Conservation (phyloP, 1,140 invertebrate species). For the Sycobia sp. region DNA sequence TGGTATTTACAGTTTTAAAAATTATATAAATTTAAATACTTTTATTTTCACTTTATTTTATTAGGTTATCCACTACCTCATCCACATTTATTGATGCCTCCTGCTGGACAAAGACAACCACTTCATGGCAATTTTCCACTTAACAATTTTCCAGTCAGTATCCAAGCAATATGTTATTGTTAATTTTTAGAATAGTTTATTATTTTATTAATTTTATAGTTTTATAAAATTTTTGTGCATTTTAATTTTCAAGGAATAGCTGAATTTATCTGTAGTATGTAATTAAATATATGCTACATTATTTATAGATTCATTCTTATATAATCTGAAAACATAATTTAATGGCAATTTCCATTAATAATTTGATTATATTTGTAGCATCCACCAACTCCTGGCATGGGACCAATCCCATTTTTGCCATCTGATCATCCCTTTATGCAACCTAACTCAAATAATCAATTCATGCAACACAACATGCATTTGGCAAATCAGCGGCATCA, state of each 20-base stretch:
- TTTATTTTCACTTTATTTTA: constrained; percentile 43
- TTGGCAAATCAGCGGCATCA: constrained; percentile 58
- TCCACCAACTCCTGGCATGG: constrained; percentile 47
- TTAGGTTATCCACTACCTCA: constrained; percentile 53
- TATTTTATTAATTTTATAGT: neutral
- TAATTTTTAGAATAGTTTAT: neutral
- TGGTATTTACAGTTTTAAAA: too few species aligned
- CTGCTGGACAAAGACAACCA: constrained; percentile 49
- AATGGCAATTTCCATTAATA: too few species aligned
- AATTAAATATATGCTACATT: too few species aligned
- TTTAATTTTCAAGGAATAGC: too few species aligned
- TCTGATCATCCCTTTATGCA: constrained; percentile 50
- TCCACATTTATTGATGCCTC: constrained; percentile 52
- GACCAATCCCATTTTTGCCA: constrained; percentile 46
- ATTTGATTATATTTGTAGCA: constrained; percentile 37
- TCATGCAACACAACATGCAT: constrained; percentile 45
- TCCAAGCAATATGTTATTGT: neutral
- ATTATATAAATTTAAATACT: neutral
- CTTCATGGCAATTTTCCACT: constrained; percentile 49
- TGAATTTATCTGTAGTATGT: too few species aligned
- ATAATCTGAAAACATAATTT: too few species aligned
- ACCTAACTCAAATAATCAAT: constrained; percentile 49
- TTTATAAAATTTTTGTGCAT: too few species aligned
- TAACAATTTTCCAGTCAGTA: constrained; percentile 51
- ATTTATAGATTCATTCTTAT: too few species aligned